phyloP scores from a whole-genome alignment of 2,888 invertebrate species.

The Rhodophaea formosa region DNA sequence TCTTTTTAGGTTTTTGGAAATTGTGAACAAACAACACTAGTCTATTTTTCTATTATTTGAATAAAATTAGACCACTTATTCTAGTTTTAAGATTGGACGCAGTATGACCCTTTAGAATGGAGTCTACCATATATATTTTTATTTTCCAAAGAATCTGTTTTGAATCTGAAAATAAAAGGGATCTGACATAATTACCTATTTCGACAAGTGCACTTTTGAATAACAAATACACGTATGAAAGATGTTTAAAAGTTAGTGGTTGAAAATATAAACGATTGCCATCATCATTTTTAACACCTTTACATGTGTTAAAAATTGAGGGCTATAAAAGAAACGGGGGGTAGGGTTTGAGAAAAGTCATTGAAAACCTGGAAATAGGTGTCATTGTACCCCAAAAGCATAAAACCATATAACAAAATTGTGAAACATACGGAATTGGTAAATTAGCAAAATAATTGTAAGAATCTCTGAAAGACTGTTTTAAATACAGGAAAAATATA shows the following conservation, averaged over 20 bases:
- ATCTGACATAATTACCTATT: background rate
- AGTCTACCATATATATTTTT: background rate
- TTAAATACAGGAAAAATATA: background rate
- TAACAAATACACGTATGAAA: no score
- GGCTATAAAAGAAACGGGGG: no score
- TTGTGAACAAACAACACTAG: conserved; percentile 8
- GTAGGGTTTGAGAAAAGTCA: no score
- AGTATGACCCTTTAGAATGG: background rate
- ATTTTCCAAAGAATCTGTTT: background rate
- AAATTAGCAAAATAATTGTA: background rate
- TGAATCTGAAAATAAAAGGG: background rate
- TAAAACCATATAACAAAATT: no score
- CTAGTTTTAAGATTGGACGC: background rate
- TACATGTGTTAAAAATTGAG: no score
- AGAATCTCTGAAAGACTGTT: background rate
- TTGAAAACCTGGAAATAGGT: no score
- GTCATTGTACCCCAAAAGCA: no score
- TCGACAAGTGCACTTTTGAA: no score
- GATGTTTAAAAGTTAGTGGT: no score
- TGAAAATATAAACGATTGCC: no score
- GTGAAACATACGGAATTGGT: no score
- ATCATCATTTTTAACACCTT: no score
- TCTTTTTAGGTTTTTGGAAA: background rate
- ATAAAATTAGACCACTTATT: conserved; percentile 2
- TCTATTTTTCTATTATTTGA: conserved; percentile 1